Evolutionary conservation across 2,113 vertebrate species (phyloP).

Genomic region (Ictidomys tridecemlineatus): DNA sequence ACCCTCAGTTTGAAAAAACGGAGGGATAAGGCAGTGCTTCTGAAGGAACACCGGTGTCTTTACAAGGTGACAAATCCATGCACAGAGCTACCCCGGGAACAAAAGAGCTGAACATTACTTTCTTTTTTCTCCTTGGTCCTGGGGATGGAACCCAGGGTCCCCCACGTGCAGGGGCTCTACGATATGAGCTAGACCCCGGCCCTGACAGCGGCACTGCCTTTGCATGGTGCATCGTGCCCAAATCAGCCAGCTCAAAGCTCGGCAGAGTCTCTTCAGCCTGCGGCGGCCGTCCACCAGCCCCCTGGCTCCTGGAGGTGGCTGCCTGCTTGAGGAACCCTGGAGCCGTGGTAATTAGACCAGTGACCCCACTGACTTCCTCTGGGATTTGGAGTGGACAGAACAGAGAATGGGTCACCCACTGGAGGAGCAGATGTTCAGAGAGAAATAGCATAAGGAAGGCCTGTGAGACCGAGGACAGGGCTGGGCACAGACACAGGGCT

Average conservation of each 20-base stretch:
- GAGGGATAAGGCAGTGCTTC: background rate
- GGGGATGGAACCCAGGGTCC: background rate
- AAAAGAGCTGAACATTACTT: background rate
- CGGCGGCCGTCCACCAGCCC: background rate
- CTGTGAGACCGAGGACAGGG: background rate
- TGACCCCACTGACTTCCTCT: background rate
- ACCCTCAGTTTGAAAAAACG: background rate
- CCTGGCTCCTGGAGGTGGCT: background rate
- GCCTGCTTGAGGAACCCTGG: background rate
- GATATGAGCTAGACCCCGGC: background rate
- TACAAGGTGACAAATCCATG: rapidly evolving
- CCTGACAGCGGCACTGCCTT: too few relatives aligned
- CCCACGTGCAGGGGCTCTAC: too few relatives aligned
- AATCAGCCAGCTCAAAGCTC: too few relatives aligned
- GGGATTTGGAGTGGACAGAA: background rate
- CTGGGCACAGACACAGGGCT: background rate
- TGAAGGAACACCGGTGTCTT: background rate
- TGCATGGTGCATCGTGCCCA: rapidly evolving
- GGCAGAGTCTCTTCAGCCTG: background rate
- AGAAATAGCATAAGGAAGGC: background rate
- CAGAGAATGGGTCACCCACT: rapidly evolving
- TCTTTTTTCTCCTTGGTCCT: background rate
- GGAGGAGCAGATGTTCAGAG: background rate
- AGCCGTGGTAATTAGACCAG: background rate
- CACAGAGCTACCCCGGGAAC: background rate